Conservation (phyloP, 2,797 vertebrate species). For the Hydrocynus forskahlii region DNA sequence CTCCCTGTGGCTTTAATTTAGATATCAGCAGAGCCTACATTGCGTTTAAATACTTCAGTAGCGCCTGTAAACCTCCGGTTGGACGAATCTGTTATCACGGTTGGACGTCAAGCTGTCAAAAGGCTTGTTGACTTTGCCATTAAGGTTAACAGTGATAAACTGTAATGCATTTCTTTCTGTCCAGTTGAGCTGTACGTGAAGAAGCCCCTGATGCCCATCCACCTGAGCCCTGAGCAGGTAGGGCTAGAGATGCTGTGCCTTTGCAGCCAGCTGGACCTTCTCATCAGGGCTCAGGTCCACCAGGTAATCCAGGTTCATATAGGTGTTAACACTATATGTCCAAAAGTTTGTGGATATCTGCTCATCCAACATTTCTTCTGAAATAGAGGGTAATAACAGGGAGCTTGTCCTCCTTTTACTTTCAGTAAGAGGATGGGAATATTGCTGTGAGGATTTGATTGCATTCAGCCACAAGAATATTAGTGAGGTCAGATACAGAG, state of each 20-base stretch:
- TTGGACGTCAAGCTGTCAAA: background rate
- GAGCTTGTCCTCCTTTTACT: no score
- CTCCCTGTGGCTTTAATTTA: background rate
- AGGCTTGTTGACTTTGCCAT: no score
- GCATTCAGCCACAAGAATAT: no score
- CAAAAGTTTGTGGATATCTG: background rate
- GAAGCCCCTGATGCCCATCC: slow-evolving; percentile 79
- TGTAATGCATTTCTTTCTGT: background rate
- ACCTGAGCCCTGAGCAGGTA: slow-evolving; percentile 81
- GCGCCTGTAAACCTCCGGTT: background rate
- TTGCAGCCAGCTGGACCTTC: slow-evolving; percentile 82
- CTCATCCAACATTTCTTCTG: background rate
- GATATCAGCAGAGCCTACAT: background rate
- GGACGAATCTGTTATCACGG: background rate
- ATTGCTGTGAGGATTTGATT: no score
- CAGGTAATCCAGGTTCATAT: slow-evolving; percentile 64
- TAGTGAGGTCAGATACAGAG: no score
- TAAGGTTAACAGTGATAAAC: no score
- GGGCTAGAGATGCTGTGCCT: slow-evolving; percentile 84
- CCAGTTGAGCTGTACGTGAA: slow-evolving; percentile 82
- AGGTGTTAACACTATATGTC: background rate
- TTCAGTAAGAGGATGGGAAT: no score
- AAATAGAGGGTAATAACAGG: background rate
- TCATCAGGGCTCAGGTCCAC: slow-evolving; percentile 82
- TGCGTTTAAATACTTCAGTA: background rate